phyloP scores from a whole-genome alignment of 2,113 vertebrate genomes.

The Enhydra lutris region DNA sequence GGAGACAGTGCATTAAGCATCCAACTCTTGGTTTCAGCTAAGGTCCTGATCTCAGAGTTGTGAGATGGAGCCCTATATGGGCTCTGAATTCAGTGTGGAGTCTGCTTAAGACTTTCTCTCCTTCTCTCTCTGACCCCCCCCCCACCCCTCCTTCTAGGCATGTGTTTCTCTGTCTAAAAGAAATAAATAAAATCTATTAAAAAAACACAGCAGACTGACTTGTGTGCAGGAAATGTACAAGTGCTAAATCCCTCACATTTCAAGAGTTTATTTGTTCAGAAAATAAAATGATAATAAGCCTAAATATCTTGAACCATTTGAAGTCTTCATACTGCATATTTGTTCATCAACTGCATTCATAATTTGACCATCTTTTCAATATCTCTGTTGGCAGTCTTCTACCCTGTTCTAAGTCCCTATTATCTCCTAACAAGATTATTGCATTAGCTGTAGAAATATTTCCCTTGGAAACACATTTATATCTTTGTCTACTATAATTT shows the following conservation, averaged over 20 bases:
- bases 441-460: neutral
- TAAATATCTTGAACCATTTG: neutral
- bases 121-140: neutral
- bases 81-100: neutral
- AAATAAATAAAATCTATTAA: neutral
- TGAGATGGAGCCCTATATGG: neutral
- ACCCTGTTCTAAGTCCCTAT: neutral
- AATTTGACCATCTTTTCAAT: neutral
- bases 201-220: neutral
- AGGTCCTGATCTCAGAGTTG: neutral
- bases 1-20: neutral
- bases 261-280: neutral
- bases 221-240: neutral
- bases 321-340: neutral
- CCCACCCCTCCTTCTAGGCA: neutral
- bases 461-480: neutral
- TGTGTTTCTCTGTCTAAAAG: neutral
- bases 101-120: neutral
- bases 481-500: neutral
- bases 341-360: neutral
- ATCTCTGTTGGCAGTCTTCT: neutral
- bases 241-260: neutral
- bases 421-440: neutral
- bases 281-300: neutral
- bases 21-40: neutral